Base-by-base conservation (phyloP, 2,797 vertebrate species). In the Delichon dasypus region DNA sequence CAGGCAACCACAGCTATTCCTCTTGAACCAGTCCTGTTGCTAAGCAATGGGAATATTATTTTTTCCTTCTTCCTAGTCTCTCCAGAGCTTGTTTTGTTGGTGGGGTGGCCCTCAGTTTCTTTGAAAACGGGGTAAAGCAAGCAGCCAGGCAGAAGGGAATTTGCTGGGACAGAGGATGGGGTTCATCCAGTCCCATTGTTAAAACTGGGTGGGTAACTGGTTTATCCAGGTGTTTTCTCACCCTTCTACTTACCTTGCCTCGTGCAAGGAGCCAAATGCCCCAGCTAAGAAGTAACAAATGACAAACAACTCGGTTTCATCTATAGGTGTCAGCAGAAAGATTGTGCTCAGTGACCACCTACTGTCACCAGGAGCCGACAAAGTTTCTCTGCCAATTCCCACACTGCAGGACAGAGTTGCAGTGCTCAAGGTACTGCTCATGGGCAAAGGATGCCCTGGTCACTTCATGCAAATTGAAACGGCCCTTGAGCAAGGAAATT, bases 11-110 rank as follows among this genome's bases (percentile, higher is more conserved):
- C 53, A 65, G 47, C 38, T 60, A 26, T 27, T 89, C 75, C 88
- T 93, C 72, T 89, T 80, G 50, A 83, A 83, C 93, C 79, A 85
- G 54, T 29, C 27, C 93, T 75, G 89, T 92, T 96, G 91, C 95
- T 94, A 93, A 91, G 95, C 40, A 3, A 91, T 81, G 34, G 79
- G 78, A 92, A 70, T 84, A 84, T 60, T 64, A 66, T 79, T 95
- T 89, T 85, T 76, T 30, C 53, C 72, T 71, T 62, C 60, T 86
- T 93, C 53, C 62, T 76, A 48, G 38, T 71, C 55, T 89, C 78
- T 70, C 61, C 14, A 11, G 77, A 73, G 77, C 73, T 82, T 53
- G 19, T 0, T 1, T 71, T 79, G 25, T 11, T 61, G 78, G 64
- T 64, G 85, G 77, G 53, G 54, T 64, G 36, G 61, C 64, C 51